Conservation (phyloP, 1,140 invertebrate species). For the Procambarus clarkii region DNA sequence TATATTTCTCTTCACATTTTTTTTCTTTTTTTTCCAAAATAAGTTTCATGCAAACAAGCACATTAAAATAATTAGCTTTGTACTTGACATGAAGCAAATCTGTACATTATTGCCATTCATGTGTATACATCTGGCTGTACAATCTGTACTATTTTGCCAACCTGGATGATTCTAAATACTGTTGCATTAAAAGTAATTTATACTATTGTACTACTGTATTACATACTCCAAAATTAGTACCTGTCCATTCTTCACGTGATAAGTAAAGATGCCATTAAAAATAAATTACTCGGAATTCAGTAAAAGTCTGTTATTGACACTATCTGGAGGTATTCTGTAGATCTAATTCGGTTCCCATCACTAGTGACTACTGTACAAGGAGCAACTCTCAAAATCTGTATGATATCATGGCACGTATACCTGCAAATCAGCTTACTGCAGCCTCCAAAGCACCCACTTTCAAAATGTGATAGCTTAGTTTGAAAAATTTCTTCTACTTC, state of each 20-base stretch:
- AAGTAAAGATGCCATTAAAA: no score
- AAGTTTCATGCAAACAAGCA: no score
- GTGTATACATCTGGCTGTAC: background rate
- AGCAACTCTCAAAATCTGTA: background rate
- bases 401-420: constrained; percentile 19
- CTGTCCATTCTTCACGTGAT: no score
- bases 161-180: background rate
- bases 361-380: background rate
- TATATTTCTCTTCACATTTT: no score
- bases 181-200: background rate
- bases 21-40: no score
- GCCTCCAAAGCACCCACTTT: background rate
- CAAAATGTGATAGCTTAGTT: background rate
- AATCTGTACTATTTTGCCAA: background rate
- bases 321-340: background rate
- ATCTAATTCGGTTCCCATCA: background rate
- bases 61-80: no score
- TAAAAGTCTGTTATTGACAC: background rate
- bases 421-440: constrained; percentile 8
- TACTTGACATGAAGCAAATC: constrained; percentile 11
- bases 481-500: background rate
- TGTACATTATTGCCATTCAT: constrained; percentile 32
- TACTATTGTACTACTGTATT: background rate
- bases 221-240: background rate
- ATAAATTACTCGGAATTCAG: no score